Base-by-base conservation (phyloP, 2,797 vertebrate species). In the Ibycter americanus region DNA sequence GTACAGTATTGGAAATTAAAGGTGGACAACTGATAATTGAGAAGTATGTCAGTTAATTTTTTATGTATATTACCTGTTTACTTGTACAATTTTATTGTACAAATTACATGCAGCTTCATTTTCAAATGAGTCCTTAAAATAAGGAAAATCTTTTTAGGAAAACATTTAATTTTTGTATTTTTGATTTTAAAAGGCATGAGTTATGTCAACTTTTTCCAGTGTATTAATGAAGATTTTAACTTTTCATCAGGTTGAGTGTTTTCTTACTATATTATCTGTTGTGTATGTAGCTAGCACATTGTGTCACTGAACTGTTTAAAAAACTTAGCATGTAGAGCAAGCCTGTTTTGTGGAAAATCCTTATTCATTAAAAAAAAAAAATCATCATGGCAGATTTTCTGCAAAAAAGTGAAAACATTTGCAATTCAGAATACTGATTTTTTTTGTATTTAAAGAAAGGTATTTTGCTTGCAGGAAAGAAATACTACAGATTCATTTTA, bases 161-260 rank as follows among this genome's bases (percentile, higher is more conserved):
- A 97, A 98, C 98, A 98, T 98, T 98, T 99, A 98, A 98, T 98
- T 98, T 99, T 99, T 99, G 98, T 99, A 99, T 99, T 99, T 99
- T 99, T 99, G 98, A 99, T 99, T 99, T 99, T 98, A 98, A 99
- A 99, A 99, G 99, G 99, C 99, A 99, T 99, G 99, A 99, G 98
- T 98, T 98, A 98, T 99, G 99, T 99, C 99, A 98, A 98, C 98
- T 99, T 99, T 99, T 99, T 99, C 96, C 99, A 99, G 99, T 99
- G 99, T 99, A 99, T 99, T 99, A 99, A 99, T 99, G 99, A 99
- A 99, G 99, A 99, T 99, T 99, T 98, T 99, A 99, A 99, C 99
- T 99, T 99, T 99, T 99, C 98, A 99, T 99, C 98, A 98, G 98
- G 99, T 99, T 99, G 98, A 98, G 98, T 99, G 98, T 98, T 99